Conservation (phyloP, 1,140 invertebrate species). For the Aphelenchoides fujianensis region DNA sequence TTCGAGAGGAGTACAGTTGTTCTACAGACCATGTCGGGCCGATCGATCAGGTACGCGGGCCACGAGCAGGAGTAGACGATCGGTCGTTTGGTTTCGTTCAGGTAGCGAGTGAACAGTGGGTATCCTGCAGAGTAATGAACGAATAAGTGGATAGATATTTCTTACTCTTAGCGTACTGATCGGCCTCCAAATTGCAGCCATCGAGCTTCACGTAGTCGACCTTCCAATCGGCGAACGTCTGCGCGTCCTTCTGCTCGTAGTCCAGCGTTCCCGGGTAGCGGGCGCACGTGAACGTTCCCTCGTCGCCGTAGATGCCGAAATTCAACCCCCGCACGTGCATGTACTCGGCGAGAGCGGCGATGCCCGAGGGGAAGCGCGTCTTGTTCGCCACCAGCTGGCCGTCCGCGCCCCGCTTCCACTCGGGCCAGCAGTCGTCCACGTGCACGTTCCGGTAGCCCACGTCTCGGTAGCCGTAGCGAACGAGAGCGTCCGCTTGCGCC, state of each 20-base stretch:
- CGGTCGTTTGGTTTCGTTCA: constrained; percentile 79
- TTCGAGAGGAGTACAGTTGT: neutral
- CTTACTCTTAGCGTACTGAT: neutral
- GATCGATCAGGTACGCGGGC: constrained; percentile 74
- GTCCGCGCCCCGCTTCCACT: constrained; percentile 25
- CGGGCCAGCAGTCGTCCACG: constrained; percentile 57
- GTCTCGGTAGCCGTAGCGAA: constrained; percentile 46
- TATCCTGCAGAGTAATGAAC: neutral
- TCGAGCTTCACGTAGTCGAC: constrained; percentile 95
- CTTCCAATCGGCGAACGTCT: constrained; percentile 90
- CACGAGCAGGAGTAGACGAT: constrained; percentile 96
- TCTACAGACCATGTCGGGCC: neutral
- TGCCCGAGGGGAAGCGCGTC: neutral
- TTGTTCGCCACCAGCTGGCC: neutral
- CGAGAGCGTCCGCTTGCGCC: constrained; percentile 45
- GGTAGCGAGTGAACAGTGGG: constrained; percentile 70
- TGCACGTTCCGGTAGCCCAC: constrained; percentile 50
- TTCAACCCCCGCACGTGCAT: constrained; percentile 86
- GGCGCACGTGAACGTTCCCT: constrained; percentile 85
- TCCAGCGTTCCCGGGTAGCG: constrained; percentile 89
- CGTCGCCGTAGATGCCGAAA: constrained; percentile 95
- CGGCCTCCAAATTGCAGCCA: constrained; percentile 67
- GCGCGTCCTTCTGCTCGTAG: constrained; percentile 78
- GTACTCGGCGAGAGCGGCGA: constrained; percentile 65
- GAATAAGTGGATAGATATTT: neutral